Evolutionary conservation across 2,113 vertebrate species (phyloP).

Genomic region (Vidua chalybeata): DNA sequence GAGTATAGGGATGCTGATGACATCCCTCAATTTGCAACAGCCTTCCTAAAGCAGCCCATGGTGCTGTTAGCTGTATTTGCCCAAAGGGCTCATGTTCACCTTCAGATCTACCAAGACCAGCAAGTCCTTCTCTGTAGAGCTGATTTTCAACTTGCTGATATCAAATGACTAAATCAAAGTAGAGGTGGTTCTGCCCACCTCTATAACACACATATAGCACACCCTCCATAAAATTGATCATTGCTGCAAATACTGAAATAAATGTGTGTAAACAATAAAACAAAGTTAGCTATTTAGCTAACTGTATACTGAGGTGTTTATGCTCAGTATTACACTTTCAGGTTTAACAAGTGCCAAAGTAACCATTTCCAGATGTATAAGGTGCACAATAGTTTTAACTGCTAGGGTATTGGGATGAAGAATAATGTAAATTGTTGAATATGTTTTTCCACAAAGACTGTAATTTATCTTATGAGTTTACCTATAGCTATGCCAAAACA

Average conservation of each 20-base stretch:
- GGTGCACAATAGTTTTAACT: neutral
- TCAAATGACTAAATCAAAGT: neutral
- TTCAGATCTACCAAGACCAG: neutral
- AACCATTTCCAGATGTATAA: neutral
- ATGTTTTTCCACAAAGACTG: neutral
- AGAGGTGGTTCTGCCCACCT: neutral
- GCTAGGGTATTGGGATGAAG: neutral
- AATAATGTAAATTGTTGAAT: neutral
- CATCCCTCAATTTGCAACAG: rapidly evolving
- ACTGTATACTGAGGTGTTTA: neutral
- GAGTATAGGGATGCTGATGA: neutral
- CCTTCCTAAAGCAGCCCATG: neutral
- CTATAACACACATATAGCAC: neutral
- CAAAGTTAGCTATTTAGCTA: neutral
- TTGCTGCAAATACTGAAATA: neutral
- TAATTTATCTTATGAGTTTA: neutral
- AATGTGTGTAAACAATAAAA: neutral
- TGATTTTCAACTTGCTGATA: neutral
- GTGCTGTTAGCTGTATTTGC: neutral
- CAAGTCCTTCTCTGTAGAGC: neutral
- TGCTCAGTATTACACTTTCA: neutral
- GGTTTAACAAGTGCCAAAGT: neutral
- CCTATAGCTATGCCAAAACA: neutral
- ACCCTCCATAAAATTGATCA: neutral
- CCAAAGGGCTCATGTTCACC: neutral